Percentiles rank a stretch among this genome's conserved stretches.
phyloP scores from a whole-genome alignment of 2,113 vertebrate species.

The Ptyas mucosa region DNA sequence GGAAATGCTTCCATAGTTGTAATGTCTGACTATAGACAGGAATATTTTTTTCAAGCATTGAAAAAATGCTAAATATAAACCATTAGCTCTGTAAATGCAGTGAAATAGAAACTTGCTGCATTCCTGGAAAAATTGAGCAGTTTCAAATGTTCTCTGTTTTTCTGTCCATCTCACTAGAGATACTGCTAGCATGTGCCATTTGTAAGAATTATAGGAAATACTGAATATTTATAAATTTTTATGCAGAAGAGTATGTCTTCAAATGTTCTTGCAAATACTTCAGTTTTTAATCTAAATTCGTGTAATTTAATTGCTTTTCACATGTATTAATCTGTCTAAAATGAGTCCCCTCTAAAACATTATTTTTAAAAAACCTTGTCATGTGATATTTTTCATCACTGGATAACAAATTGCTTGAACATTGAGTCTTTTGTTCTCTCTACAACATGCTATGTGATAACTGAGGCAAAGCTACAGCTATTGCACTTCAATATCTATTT shows the following conservation, averaged over 20 bases:
- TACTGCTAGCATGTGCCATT: accelerated
- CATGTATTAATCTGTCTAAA: neutral
- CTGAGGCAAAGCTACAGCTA: neutral
- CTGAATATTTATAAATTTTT: neutral
- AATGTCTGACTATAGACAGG: neutral
- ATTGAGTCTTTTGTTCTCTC: conserved; percentile 42
- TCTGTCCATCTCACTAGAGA: conserved; percentile 41
- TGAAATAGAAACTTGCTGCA: conserved; percentile 47
- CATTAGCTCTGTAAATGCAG: conserved; percentile 32
- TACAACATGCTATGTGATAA: conserved; percentile 13
- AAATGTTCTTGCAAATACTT: neutral
- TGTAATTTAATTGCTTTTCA: neutral
- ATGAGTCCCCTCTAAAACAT: conserved; percentile 1
- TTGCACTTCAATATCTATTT: neutral
- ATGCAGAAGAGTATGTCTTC: neutral
- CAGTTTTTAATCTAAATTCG: neutral
- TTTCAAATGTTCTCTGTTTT: neutral
- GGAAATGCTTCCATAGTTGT: neutral
- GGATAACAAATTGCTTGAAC: conserved; percentile 25
- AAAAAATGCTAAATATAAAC: conserved; percentile 24
- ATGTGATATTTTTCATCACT: conserved; percentile 14
- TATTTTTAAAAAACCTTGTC: neutral
- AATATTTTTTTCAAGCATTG: neutral
- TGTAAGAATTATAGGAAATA: neutral
- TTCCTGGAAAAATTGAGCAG: conserved; percentile 31